phyloP scores from a whole-genome alignment of 2,888 invertebrate species.

The Lasioglossum lativentre region DNA sequence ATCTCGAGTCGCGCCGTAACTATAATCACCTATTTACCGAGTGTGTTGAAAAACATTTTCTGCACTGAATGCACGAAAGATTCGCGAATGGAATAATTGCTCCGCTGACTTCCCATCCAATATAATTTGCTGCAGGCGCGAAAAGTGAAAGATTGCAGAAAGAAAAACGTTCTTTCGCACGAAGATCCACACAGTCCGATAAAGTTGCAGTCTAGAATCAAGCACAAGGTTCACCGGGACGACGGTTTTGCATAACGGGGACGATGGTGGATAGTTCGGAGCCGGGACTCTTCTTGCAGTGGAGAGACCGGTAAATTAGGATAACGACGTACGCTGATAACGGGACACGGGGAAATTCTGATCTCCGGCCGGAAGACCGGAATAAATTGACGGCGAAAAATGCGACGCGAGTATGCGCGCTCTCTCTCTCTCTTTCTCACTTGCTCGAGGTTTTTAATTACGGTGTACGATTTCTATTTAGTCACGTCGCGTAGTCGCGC shows the following conservation, averaged over 20 bases:
- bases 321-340: background rate
- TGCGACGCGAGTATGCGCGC: background rate
- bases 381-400: background rate
- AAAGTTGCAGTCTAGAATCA: background rate
- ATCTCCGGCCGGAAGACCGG: constrained; percentile 16
- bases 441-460: constrained; percentile 33
- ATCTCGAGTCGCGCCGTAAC: no score
- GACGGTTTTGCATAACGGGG: background rate
- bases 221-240: background rate
- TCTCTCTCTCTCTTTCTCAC: background rate
- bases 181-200: background rate
- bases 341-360: background rate
- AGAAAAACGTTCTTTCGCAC: background rate
- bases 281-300: background rate
- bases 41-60: no score
- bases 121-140: background rate
- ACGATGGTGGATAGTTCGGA: background rate
- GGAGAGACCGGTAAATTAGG: background rate
- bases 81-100: background rate
- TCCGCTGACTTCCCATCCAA: background rate
- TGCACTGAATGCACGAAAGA: background rate
- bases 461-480: constrained; percentile 19
- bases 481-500: background rate
- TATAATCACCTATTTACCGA: no score
- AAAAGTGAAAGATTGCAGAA: background rate